These are phyloP conservation scores for Trichosurus vulpecula DNA, from an alignment of 2,797 vertebrate species.

Conservation along the genomic window DNA sequence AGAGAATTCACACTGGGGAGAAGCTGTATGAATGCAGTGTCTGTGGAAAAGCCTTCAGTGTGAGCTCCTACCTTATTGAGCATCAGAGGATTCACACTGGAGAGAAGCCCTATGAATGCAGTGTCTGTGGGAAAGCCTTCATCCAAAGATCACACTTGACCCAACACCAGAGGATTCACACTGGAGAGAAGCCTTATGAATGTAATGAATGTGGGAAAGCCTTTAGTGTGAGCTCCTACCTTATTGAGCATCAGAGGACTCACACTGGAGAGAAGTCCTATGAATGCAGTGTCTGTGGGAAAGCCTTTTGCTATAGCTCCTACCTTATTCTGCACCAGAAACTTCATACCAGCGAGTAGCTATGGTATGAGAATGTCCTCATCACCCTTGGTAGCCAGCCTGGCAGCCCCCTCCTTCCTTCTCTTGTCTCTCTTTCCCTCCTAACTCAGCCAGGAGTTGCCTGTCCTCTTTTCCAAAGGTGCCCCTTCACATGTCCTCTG, in stretches of 20 bases:
- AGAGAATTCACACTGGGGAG: background rate
- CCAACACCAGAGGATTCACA: slow-evolving; percentile 27
- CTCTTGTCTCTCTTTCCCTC: no score
- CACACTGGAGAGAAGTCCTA: slow-evolving; percentile 65
- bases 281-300: slow-evolving; percentile 64
- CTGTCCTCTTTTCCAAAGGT: no score
- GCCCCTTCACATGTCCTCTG: background rate
- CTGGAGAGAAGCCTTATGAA: background rate
- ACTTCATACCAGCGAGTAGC: slow-evolving; percentile 49
- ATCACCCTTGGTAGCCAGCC: no score
- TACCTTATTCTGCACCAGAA: slow-evolving; percentile 76
- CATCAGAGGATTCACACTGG: background rate
- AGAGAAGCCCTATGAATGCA: slow-evolving; percentile 33
- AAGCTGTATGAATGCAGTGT: background rate
- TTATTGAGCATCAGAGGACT: slow-evolving; percentile 78
- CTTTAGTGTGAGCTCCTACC: slow-evolving; percentile 58
- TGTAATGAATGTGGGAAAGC: slow-evolving; percentile 22
- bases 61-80: background rate
- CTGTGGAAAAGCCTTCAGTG: background rate
- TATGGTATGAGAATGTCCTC: background rate
- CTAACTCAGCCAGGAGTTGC: no score
- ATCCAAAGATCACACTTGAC: slow-evolving; percentile 41
- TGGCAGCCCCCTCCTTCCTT: no score
- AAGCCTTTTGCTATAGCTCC: slow-evolving; percentile 63
- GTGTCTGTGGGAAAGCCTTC: slow-evolving; percentile 27